These are phyloP conservation scores for Peribatodes rhomboidaria DNA, from an alignment of 2,888 invertebrate species.

Conservation along the genomic window DNA sequence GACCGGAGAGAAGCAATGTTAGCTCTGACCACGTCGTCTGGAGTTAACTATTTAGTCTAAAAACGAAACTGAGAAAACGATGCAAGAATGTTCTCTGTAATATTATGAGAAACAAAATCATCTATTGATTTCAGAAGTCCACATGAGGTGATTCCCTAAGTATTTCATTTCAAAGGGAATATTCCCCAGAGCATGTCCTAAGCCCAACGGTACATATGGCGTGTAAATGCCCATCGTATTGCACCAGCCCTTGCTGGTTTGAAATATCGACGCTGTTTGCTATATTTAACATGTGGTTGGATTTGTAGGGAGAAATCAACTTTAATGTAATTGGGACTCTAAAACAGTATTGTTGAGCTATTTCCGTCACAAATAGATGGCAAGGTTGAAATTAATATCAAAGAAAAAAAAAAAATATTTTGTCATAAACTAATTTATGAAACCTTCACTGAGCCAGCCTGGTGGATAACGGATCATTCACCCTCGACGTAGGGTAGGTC, in stretches of 20 bases:
- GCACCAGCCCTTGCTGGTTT: conserved; percentile 58
- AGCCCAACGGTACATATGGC: conserved; percentile 83
- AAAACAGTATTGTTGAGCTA: neutral
- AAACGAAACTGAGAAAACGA: neutral
- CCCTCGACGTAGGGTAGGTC: too few species aligned
- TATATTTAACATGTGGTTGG: conserved; percentile 50
- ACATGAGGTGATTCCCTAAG: conserved; percentile 52
- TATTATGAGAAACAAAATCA: conserved; percentile 34
- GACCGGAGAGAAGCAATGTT: too few species aligned
- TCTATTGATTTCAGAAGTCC: conserved; percentile 48
- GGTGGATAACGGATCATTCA: too few species aligned
- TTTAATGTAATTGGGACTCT: conserved; percentile 16
- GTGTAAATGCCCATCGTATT: conserved; percentile 83
- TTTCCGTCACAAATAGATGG: too few species aligned
- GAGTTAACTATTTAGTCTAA: too few species aligned
- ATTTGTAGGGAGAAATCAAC: conserved; percentile 28
- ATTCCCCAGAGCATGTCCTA: conserved; percentile 68
- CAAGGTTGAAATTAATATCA: too few species aligned
- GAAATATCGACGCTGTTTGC: conserved; percentile 59
- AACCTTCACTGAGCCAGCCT: too few species aligned
- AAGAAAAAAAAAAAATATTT: too few species aligned
- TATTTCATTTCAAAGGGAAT: conserved; percentile 68
- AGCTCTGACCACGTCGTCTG: too few species aligned
- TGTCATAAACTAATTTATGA: too few species aligned
- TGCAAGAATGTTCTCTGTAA: neutral